Base-by-base conservation (phyloP, 2,797 vertebrate genomes). In the Leptatherina wallacei region DNA sequence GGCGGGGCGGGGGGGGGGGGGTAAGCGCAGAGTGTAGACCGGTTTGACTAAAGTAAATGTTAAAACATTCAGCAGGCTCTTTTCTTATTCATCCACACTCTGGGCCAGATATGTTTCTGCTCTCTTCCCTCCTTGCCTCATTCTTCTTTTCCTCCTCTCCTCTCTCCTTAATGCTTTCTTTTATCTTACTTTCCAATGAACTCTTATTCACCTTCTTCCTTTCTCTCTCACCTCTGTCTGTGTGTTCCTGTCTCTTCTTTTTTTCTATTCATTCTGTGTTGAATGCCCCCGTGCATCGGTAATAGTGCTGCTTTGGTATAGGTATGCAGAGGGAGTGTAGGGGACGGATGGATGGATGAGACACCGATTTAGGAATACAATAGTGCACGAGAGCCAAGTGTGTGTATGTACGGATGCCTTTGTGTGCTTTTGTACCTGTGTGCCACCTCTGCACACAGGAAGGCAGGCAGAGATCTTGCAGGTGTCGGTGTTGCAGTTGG, bases 11-110 rank as follows among this genome's bases (percentile, higher is more conserved):
- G n/a, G n/a, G 0, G 22, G 51, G 56, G 80, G 11, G 32, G 40
- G 60, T 77, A 44, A 29, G 67, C 0, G 6, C 22, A 51, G 14
- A 51, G 61, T 63, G 70, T 62, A 57, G 60, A 68, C 67, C 52
- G 20, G 61, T 58, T 8, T 4, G 38, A 62, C 61, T 81, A 20
- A 87, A 81, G 80, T 69, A 57, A 75, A 73, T 52, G 71, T 38
- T 89, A 55, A 87, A 88, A 87, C 79, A 86, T 88, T 85, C 64
- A 82, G 61, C 22, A 81, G 65, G 30, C 49, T 82, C 60, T 76
- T 78, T 73, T 63, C 55, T 83, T 70, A 72, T 69, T 81, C 44
- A 75, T 70, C 74, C 22, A 27, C 73, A 65, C 61, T 55, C 20
- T 0, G 6, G 71, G 65, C 64, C 60, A 30, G 57, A 72, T 65